Conservation (phyloP, 2,797 vertebrate genomes). For the Gymnopithys bicolor region DNA sequence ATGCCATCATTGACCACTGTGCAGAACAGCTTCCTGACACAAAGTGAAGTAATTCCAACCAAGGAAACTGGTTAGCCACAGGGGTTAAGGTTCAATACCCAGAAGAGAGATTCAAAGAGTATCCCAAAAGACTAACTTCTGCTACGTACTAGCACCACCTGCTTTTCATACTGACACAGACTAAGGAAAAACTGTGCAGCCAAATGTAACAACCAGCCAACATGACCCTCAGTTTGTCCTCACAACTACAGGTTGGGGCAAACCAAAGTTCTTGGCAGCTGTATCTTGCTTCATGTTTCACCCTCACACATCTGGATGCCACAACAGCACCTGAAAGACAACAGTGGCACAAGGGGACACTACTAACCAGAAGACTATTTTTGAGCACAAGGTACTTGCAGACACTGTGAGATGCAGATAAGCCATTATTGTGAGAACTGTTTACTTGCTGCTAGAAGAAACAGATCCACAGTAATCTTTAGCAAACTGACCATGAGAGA, state of each 20-base stretch:
- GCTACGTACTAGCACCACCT: not conserved
- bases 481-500: not conserved
- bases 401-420: not conserved
- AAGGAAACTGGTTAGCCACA: not conserved
- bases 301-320: not conserved
- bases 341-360: accelerated
- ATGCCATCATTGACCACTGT: not conserved
- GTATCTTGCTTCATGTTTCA: not conserved
- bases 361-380: not conserved
- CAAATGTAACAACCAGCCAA: not conserved
- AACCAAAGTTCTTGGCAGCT: not conserved
- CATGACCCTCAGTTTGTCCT: not conserved
- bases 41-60: not conserved
- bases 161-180: not conserved
- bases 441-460: not conserved
- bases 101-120: not conserved
- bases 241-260: accelerated
- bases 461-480: not conserved
- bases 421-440: not conserved
- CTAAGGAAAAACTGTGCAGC: not conserved
- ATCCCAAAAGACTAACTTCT: not conserved
- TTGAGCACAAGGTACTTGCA: not conserved
- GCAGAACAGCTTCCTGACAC: not conserved
- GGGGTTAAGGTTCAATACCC: not conserved
- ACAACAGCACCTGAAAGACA: not conserved